These are phyloP conservation scores for Bergia puertoricense DNA, from an alignment of 92 coral and sea anemone genomes.

Conservation along the genomic window DNA sequence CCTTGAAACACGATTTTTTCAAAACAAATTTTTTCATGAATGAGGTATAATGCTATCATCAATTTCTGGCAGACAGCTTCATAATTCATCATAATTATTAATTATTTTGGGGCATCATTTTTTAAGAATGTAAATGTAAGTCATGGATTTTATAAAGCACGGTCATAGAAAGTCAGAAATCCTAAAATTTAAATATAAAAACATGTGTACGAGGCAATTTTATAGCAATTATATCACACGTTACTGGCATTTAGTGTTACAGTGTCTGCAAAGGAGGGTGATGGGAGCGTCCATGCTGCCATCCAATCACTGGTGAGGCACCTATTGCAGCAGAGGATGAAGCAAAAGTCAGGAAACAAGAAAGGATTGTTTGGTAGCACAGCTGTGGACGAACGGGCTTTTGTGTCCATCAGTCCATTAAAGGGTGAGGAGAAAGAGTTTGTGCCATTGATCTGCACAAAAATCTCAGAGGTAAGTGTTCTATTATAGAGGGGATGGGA, in stretches of 20 bases:
- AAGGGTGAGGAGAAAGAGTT: conserved; percentile 73
- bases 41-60: background rate
- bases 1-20: no score
- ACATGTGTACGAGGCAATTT: no score
- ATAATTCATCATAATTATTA: background rate
- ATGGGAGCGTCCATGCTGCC: conserved; percentile 96
- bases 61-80: background rate
- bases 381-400: conserved; percentile 65
- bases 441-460: conserved; percentile 80
- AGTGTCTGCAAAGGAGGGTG: conserved; percentile 97
- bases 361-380: conserved; percentile 70
- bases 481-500: background rate
- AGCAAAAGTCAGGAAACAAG: conserved; percentile 41
- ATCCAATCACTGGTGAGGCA: conserved; percentile 91
- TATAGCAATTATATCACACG: background rate
- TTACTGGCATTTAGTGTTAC: conserved; percentile 66
- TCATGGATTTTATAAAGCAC: no score
- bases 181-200: no score
- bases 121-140: no score
- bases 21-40: background rate
- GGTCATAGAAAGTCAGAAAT: no score
- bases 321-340: conserved; percentile 75
- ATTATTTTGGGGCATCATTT: no score
- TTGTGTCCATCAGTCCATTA: conserved; percentile 76
- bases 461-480: conserved; percentile 77